phyloP scores from a whole-genome alignment of 2,113 vertebrate genomes.

The Furnarius figulus region DNA sequence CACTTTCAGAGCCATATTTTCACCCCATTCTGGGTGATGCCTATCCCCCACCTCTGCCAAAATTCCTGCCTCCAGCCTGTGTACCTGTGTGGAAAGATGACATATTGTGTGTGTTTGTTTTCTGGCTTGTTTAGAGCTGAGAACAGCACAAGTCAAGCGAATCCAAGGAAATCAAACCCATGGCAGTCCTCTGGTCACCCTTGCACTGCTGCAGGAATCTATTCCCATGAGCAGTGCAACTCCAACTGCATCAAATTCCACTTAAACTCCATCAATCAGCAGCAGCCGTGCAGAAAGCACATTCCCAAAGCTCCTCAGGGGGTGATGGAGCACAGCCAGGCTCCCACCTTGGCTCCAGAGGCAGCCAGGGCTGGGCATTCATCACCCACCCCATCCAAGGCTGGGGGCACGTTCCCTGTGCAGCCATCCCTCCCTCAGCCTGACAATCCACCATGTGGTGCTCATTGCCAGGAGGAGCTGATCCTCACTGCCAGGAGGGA shows the following conservation, averaged over 20 bases:
- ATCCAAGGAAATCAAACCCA: neutral
- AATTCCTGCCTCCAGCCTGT: neutral
- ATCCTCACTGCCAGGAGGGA: neutral
- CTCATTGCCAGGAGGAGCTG: too few relatives aligned
- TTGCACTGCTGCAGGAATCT: neutral
- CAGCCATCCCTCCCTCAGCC: neutral
- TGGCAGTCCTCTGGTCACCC: neutral
- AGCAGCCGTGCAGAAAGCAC: neutral
- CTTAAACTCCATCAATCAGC: neutral
- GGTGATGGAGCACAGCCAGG: neutral
- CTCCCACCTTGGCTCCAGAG: neutral
- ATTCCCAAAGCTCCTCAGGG: neutral
- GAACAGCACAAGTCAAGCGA: neutral
- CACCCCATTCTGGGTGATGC: neutral
- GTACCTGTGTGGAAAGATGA: neutral
- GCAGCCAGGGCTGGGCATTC: neutral
- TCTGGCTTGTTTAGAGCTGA: neutral
- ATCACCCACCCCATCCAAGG: neutral
- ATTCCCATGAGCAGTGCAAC: neutral
- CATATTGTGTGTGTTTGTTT: neutral
- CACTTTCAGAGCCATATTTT: neutral
- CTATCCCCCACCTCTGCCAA: neutral
- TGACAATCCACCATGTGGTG: accelerated
- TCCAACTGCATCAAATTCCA: neutral
- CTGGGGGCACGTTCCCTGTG: neutral